Evolutionary conservation across 2,113 vertebrate species (phyloP).

Genomic region (Ptilorrhoa leucosticta): DNA sequence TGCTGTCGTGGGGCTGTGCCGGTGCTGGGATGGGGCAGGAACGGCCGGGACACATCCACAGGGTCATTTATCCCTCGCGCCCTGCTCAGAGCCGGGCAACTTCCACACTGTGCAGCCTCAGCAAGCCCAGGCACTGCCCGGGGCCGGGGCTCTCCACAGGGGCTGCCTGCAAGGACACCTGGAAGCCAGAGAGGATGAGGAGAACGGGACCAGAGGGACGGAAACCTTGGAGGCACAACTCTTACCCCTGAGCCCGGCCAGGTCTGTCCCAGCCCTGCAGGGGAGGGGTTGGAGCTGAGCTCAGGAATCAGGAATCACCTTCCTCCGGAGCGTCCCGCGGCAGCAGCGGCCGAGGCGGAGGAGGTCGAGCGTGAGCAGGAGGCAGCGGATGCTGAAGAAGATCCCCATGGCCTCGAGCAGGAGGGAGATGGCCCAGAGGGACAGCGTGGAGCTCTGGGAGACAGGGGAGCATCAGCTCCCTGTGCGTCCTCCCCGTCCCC

Average conservation of each 20-base stretch:
- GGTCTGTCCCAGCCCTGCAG: not conserved
- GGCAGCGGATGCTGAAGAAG: conserved; percentile 73
- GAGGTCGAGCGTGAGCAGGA: conserved; percentile 66
- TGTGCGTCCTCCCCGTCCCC: rapidly evolving
- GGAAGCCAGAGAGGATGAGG: not conserved
- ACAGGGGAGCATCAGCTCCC: not conserved
- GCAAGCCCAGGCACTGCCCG: not conserved
- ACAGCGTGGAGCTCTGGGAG: conserved; percentile 82
- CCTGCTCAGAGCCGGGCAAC: conserved; percentile 24
- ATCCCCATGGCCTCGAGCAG: conserved; percentile 73
- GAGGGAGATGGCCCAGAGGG: conserved; percentile 84
- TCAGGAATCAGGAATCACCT: not conserved
- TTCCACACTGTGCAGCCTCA: conserved; percentile 11
- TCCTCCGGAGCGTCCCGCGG: conserved; percentile 9
- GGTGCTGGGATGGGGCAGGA: not conserved
- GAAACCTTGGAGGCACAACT: rapidly evolving
- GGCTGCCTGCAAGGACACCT: conserved; percentile 23
- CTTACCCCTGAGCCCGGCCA: not conserved
- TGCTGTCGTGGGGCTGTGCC: rapidly evolving
- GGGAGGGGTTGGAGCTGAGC: not conserved
- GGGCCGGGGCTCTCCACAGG: not conserved
- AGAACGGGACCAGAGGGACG: rapidly evolving
- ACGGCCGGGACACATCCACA: rapidly evolving
- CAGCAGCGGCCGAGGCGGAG: conserved; percentile 68
- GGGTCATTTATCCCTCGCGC: not conserved